Evolutionary conservation across 2,113 vertebrate genomes (phyloP).

Genomic region (Andinoacara biseriatus): DNA sequence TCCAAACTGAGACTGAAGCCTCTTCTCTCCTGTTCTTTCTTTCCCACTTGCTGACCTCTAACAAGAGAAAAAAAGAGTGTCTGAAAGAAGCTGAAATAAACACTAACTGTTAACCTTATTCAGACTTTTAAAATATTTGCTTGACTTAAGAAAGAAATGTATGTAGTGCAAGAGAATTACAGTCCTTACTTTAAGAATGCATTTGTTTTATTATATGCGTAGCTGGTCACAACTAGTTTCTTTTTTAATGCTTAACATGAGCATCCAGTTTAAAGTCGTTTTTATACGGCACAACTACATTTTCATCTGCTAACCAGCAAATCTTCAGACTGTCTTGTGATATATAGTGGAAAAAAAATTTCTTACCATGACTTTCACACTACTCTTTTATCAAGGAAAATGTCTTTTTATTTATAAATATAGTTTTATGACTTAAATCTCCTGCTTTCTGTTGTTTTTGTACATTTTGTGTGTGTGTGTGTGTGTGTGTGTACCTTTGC

Average conservation of each 20-base stretch:
- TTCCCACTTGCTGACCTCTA: constrained; percentile 42
- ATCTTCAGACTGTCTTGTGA: constrained; percentile 76
- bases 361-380: constrained; percentile 78
- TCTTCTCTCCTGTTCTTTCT: constrained; percentile 32
- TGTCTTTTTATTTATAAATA: constrained; percentile 94
- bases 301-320: constrained; percentile 69
- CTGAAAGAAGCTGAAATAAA: constrained; percentile 42
- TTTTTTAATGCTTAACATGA: constrained; percentile 59
- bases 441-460: constrained; percentile 21
- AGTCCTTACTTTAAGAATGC: constrained; percentile 69
- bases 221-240: constrained; percentile 68
- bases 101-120: constrained; percentile 66
- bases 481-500: background rate
- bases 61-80: constrained; percentile 30
- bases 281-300: constrained; percentile 64
- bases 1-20: constrained; percentile 46
- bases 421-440: constrained; percentile 88
- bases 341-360: constrained; percentile 72
- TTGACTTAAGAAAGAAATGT: constrained; percentile 65
- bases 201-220: constrained; percentile 70
- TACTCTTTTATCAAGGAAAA: constrained; percentile 76
- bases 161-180: constrained; percentile 61
- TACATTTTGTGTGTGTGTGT: too few relatives aligned
- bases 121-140: constrained; percentile 67
- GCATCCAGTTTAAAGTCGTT: constrained; percentile 66